Evolutionary conservation across 2,113 vertebrate species (phyloP).

Genomic region (Todiramphus chloris): DNA sequence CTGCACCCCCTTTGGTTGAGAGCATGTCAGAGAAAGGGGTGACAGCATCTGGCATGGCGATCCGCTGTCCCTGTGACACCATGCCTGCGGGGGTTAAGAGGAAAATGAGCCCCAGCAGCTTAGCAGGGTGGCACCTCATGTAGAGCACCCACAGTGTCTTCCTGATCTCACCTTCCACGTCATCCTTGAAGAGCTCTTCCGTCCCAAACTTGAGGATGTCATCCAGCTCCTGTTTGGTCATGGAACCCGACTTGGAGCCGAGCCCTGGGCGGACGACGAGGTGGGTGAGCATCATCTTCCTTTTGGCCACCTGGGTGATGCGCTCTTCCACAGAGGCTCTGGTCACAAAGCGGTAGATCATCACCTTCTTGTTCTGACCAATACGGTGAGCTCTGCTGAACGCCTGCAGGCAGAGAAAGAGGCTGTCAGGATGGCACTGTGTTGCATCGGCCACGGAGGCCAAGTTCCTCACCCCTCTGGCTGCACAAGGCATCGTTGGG

Average conservation of each 20-base stretch:
- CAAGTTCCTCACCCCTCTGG: not conserved
- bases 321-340: slow-evolving; percentile 95
- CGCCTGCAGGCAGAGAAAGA: slow-evolving; percentile 69
- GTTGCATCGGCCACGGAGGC: accelerated
- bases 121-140: accelerated
- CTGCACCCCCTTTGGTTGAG: slow-evolving; percentile 64
- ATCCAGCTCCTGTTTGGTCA: slow-evolving; percentile 97
- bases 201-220: slow-evolving; percentile 99
- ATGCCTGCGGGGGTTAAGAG: slow-evolving; percentile 29
- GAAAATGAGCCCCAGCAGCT: not conserved
- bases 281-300: slow-evolving; percentile 99
- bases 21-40: slow-evolving; percentile 62
- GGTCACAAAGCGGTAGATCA: slow-evolving; percentile 99
- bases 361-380: slow-evolving; percentile 97
- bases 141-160: not conserved
- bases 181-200: slow-evolving; percentile 97
- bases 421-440: accelerated
- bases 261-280: slow-evolving; percentile 94
- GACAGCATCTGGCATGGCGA: slow-evolving; percentile 28
- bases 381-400: slow-evolving; percentile 98
- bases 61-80: slow-evolving; percentile 77
- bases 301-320: slow-evolving; percentile 98
- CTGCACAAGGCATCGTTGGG: not conserved
- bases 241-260: slow-evolving; percentile 97
- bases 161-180: slow-evolving; percentile 84